Base-by-base conservation (phyloP, 2,888 invertebrate species). In the Pycnomerus fuliginosus region DNA sequence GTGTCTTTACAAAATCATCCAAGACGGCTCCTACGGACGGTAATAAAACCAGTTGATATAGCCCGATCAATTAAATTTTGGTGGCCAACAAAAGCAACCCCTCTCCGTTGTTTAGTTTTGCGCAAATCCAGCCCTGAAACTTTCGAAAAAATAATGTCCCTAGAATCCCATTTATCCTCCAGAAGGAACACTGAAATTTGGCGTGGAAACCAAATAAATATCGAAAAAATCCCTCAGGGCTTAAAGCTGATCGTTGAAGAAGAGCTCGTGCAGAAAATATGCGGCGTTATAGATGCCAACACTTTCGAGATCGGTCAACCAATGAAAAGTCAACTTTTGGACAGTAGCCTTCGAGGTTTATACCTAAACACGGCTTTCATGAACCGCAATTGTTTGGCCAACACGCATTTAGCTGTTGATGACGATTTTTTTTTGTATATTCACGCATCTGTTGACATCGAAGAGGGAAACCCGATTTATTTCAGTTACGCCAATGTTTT, bases 231-330 rank as follows among this genome's bases (percentile, higher is more conserved):
- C 37, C 70, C 80, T 30, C 64, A 71, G 47, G 70, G 73, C 1
- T 62, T 76, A n/a, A 72, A 73, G n/a, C n/a, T n/a, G n/a, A n/a
- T n/a, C n/a, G 13, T 57, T 78, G 1, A 75, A 3, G 69, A 76
- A 1, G 76, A 78, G 28, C 53, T 80, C 2, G 70, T 86, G 3
- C 88, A 89, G 61, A 79, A 76, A 58, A 74, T 89, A 16, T 85
- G 87, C 58, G 87, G 85, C 0, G 79, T 85, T 13, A 76, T 88
- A 22, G 90, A 90, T 65, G 84, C 87, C 1, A 87, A 89, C 68
- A 79, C 84, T 16, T 89, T 88, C 62, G 89, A 89, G 67, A 76
- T 90, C 3, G 77, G 85, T 31, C 77, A 30, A 16, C 62, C 28
- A 53, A 39, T 17, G 10, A 8, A 8, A 12, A 17, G 16, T 10